These are phyloP conservation scores for Torymus texanus DNA, from an alignment of 2,888 invertebrate species.

Conservation along the genomic window DNA sequence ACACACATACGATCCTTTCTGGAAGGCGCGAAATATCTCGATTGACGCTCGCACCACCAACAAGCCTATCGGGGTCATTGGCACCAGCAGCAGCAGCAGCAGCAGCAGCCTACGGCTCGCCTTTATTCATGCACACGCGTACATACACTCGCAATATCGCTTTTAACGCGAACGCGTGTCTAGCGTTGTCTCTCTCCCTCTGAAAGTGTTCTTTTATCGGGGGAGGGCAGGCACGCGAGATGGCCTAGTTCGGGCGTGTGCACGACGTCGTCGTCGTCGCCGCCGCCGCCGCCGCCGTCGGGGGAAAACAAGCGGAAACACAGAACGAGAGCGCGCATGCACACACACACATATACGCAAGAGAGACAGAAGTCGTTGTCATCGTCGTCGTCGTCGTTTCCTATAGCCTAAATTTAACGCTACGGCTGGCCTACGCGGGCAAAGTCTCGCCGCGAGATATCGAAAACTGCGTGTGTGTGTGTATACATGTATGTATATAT, in stretches of 20 bases:
- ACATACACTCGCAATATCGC: background rate
- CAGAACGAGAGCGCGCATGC: conserved; percentile 15
- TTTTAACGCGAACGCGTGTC: no score
- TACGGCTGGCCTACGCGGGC: conserved; percentile 6
- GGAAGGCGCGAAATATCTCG: conserved; percentile 26
- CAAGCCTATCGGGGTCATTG: conserved; percentile 60
- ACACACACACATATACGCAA: no score
- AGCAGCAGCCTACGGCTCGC: background rate
- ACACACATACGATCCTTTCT: background rate
- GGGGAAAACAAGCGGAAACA: conserved; percentile 39
- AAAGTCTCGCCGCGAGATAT: no score
- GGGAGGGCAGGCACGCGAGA: background rate
- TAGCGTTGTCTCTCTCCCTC: background rate
- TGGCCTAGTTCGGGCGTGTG: conserved; percentile 31
- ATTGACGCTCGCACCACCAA: conserved; percentile 8
- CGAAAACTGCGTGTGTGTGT: no score
- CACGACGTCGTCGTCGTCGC: no score
- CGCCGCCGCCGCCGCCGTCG: background rate
- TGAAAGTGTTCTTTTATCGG: conserved; percentile 20
- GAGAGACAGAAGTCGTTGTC: background rate
- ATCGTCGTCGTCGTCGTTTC: conserved; percentile 9
- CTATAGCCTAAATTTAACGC: conserved; percentile 48
- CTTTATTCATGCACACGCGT: background rate
- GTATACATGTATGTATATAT: no score
- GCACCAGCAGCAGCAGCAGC: conserved; percentile 26